Evolutionary conservation across 2,888 invertebrate species (phyloP).

Genomic region (Melangyna quadrimaculata): DNA sequence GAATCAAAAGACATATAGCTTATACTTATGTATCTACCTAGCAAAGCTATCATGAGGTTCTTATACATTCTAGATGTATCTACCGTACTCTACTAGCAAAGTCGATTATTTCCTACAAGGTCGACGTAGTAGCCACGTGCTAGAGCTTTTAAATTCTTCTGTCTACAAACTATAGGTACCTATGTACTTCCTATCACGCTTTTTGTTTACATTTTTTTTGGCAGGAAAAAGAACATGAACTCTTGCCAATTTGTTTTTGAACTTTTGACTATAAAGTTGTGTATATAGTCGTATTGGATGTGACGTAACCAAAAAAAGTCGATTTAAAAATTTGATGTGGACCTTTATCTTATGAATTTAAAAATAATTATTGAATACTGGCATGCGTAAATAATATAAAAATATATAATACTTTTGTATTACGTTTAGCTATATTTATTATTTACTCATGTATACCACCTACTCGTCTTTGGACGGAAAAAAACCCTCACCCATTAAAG

Average conservation of each 20-base stretch:
- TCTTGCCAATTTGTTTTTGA: constrained; percentile 21
- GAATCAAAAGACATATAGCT: not conserved
- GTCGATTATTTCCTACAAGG: constrained; percentile 11
- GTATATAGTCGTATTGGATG: not conserved
- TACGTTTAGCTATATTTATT: too few species aligned
- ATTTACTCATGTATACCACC: not conserved
- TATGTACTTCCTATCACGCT: constrained; percentile 19
- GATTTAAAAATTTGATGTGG: not conserved
- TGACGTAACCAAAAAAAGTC: constrained; percentile 1
- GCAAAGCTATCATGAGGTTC: not conserved
- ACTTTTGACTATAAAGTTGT: not conserved
- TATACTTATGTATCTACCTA: not conserved
- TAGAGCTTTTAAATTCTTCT: constrained; percentile 19
- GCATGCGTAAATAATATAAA: not conserved
- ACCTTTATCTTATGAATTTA: not conserved
- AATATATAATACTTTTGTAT: too few species aligned
- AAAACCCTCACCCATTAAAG: not conserved
- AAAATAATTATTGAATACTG: not conserved
- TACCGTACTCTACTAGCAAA: not conserved
- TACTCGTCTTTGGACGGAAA: not conserved
- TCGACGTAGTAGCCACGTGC: constrained; percentile 44
- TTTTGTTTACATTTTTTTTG: constrained; percentile 40
- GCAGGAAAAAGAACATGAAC: not conserved
- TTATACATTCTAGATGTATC: not conserved
- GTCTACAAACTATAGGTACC: not conserved